phyloP scores from a whole-genome alignment of 2,797 vertebrate genomes.

The Falco naumanni region DNA sequence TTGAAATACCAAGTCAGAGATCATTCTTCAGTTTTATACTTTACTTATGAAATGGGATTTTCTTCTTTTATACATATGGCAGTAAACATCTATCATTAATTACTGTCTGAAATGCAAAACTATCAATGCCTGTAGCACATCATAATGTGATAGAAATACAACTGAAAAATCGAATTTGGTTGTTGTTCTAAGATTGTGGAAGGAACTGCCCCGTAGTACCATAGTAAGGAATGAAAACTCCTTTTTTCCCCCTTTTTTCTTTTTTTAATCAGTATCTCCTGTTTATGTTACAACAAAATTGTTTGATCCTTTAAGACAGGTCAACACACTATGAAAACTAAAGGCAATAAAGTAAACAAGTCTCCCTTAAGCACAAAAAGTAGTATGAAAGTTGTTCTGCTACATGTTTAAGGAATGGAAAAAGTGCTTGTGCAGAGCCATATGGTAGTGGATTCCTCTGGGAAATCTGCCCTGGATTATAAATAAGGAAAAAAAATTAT shows the following conservation, averaged over 20 bases:
- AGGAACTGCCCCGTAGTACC: background rate
- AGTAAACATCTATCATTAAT: background rate
- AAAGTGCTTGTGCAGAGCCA: background rate
- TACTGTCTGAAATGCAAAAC: background rate
- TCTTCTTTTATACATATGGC: background rate
- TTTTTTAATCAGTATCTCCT: background rate
- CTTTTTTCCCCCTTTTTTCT: accelerated
- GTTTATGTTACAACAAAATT: background rate
- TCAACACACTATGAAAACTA: background rate
- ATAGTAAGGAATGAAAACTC: background rate
- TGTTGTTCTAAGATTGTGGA: background rate
- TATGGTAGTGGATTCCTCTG: background rate
- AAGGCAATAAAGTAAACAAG: background rate
- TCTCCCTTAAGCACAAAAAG: background rate
- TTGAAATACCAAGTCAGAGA: background rate
- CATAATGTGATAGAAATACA: background rate
- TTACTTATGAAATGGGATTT: background rate
- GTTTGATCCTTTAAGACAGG: background rate
- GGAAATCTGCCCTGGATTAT: background rate
- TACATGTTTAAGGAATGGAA: background rate
- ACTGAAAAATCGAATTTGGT: background rate
- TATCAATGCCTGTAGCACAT: background rate
- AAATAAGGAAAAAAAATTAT: background rate
- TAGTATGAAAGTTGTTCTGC: background rate
- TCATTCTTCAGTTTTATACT: background rate